phyloP scores from a whole-genome alignment of 2,113 vertebrate species.

The Motacilla alba region DNA sequence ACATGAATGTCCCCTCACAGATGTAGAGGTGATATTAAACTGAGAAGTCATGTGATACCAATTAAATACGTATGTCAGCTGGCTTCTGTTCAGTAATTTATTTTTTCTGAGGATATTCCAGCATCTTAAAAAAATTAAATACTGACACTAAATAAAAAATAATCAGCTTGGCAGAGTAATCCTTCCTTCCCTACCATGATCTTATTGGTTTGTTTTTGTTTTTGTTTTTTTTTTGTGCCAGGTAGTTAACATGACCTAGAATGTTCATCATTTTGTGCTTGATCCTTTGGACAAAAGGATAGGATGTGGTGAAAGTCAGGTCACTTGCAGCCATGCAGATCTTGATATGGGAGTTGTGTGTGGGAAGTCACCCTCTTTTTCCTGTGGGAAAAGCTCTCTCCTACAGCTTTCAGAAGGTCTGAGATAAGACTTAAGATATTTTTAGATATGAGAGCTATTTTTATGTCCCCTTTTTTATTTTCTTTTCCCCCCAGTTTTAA shows the following conservation, averaged over 20 bases:
- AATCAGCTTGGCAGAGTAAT: background rate
- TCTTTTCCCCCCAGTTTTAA: background rate
- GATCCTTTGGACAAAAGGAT: background rate
- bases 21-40: slow-evolving; percentile 50
- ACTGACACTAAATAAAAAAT: background rate
- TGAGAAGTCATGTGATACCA: slow-evolving; percentile 31
- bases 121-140: background rate
- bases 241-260: background rate
- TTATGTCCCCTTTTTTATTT: background rate
- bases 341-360: background rate
- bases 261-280: background rate
- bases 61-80: slow-evolving; percentile 10
- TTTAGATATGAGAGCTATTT: background rate
- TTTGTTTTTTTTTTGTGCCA: background rate
- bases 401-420: background rate
- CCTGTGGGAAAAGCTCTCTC: background rate
- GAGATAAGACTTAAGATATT: background rate
- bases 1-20: background rate
- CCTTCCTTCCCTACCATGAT: background rate
- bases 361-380: background rate
- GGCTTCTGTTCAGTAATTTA: slow-evolving; percentile 14
- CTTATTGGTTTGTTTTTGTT: background rate
- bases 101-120: background rate
- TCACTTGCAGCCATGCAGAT: background rate
- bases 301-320: background rate